Percentiles rank a stretch among this genome's conserved stretches.
Conservation (phyloP, 2,888 invertebrate genomes). For the Autographa gamma region DNA sequence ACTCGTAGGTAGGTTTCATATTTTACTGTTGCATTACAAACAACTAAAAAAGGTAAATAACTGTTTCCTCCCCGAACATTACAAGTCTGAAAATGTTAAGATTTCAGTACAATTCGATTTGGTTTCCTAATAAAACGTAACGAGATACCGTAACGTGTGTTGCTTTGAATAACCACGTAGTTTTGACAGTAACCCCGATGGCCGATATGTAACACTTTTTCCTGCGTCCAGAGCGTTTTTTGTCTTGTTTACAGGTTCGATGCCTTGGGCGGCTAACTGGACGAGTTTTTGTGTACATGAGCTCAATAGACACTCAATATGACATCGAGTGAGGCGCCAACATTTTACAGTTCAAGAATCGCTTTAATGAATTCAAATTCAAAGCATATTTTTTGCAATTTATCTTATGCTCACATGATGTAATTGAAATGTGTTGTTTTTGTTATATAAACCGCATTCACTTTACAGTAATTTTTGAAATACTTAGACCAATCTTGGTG, state of each 20-base stretch:
- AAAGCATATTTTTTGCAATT: not conserved
- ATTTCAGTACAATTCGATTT: constrained; percentile 9
- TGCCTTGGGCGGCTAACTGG: constrained; percentile 82
- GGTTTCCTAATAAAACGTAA: constrained; percentile 15
- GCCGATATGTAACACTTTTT: constrained; percentile 61
- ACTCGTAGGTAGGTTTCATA: not conserved
- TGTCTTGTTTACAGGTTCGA: constrained; percentile 75
- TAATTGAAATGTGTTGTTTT: constrained; percentile 11
- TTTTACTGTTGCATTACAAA: not conserved
- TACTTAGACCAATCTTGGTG: constrained; percentile 22
- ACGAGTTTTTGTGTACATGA: constrained; percentile 71
- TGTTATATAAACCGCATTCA: constrained; percentile 35
- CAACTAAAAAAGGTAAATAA: not conserved
- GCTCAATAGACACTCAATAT: constrained; percentile 51
- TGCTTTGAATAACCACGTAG: constrained; percentile 37
- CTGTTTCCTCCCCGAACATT: not conserved
- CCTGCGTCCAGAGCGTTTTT: constrained; percentile 75
- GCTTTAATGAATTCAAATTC: constrained; percentile 10
- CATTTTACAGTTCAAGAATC: constrained; percentile 59
- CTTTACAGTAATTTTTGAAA: constrained; percentile 23
- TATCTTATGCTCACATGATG: constrained; percentile 11
- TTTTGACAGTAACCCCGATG: constrained; percentile 40
- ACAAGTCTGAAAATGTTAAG: not conserved
- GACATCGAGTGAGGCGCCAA: constrained; percentile 68
- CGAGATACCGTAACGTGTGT: constrained; percentile 41